Evolutionary conservation across 23 tunicate genomes (phyloP), one percentile per base, ranked within the genome.

Genomic region (Styela clava): DNA sequence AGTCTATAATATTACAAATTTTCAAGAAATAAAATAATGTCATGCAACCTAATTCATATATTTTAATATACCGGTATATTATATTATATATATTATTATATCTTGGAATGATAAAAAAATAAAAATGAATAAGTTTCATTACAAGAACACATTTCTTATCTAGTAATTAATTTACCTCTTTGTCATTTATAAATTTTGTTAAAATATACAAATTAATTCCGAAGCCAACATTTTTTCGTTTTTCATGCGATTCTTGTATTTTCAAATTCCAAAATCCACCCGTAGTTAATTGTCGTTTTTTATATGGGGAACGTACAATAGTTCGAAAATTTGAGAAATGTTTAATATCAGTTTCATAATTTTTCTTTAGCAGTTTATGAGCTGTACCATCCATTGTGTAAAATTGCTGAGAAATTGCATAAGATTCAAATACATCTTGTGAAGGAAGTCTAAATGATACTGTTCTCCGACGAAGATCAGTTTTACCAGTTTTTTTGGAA

Each of bases 371-470:
- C 1, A 18, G 30, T 0, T 27, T 25, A 29, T 67, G 30, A 25
- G 16, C 0, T 16, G 30, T 67, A 16, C 31, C 31, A 29, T 29
- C 31, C 30, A 67, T 29, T 25, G 71, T 67, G 16, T 19, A 29
- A 29, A 16, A 27, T 18, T 67, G 71, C 31, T 67, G 71, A 22
- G 71, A 24, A 67, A 67, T 25, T 16, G 31, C 30, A 67, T 67
- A 25, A 25, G 71, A 67, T 29, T 67, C 71, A 67, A 67, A 67
- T 67, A 29, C 30, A 29, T 67, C 71, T 67, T 67, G 71, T 25
- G 71, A 25, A 27, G 71, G 71, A 67, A 67, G 71, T 67, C 31
- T 1, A 29, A 67, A 67, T 67, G 71, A 67, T 22, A 67, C 71
- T 0, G 71, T 67, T 16, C 71, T 44, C 12, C 12, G 56, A 12